Evolutionary conservation across 2,113 vertebrate genomes (phyloP).

Genomic region (Austrofundulus limnaeus): DNA sequence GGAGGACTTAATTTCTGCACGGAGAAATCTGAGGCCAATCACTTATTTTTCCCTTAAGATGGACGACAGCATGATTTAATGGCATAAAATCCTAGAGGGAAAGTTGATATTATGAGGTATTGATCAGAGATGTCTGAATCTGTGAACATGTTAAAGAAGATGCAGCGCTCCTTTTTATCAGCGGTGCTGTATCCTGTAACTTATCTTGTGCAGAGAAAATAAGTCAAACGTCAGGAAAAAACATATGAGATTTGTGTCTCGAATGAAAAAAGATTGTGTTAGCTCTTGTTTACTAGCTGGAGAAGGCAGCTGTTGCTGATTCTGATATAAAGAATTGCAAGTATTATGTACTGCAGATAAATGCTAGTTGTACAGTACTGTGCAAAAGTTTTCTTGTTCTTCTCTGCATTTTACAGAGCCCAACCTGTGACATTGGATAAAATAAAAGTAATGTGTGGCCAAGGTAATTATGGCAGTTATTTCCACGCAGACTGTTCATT

Average conservation of each 20-base stretch:
- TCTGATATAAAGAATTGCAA: too few relatives aligned
- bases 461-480: too few relatives aligned
- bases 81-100: background rate
- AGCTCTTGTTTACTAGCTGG: too few relatives aligned
- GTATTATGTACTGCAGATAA: too few relatives aligned
- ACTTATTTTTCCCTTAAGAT: background rate
- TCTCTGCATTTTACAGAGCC: too few relatives aligned
- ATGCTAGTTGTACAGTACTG: too few relatives aligned
- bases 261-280: background rate
- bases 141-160: background rate
- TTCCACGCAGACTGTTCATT: too few relatives aligned
- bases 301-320: too few relatives aligned
- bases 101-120: background rate
- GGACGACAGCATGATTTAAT: background rate
- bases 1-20: background rate
- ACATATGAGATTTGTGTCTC: background rate
- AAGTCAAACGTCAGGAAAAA: background rate
- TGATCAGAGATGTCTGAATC: background rate
- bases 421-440: too few relatives aligned
- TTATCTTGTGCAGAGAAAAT: background rate
- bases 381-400: too few relatives aligned
- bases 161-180: background rate
- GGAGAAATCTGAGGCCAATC: background rate
- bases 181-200: background rate
- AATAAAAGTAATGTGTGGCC: too few relatives aligned